Conservation (phyloP, 2,113 vertebrate species). For the Blennius ocellaris region DNA sequence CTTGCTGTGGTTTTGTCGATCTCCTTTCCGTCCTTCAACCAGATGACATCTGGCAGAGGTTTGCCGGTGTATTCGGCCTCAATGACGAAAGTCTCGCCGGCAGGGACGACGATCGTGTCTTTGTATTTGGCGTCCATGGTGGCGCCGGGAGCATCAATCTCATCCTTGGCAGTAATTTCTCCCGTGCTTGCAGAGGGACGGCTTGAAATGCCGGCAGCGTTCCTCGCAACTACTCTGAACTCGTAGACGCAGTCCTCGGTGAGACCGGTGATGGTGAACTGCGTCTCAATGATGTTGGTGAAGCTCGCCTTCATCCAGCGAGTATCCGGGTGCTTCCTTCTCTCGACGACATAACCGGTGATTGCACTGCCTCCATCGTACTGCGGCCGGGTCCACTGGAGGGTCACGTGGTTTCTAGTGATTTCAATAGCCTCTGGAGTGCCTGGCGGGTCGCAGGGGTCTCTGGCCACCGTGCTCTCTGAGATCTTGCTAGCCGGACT, state of each 20-base stretch:
- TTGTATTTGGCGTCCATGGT: constrained; percentile 95
- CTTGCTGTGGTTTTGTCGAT: constrained; percentile 91
- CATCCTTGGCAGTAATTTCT: constrained; percentile 96
- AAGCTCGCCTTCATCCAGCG: constrained; percentile 99
- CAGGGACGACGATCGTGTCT: constrained; percentile 91
- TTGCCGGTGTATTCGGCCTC: constrained; percentile 96
- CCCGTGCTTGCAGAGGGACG: constrained; percentile 94
- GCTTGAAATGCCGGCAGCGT: constrained; percentile 92
- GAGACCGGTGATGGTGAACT: constrained; percentile 91
- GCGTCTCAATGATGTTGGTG: constrained; percentile 93
- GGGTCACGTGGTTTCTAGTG: constrained; percentile 91
- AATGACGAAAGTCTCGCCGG: constrained; percentile 92
- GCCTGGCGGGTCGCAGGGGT: constrained; percentile 95
- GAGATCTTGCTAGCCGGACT: constrained; percentile 94
- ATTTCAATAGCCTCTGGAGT: constrained; percentile 94
- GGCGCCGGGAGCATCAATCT: constrained; percentile 93
- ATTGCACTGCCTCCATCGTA: constrained; percentile 97
- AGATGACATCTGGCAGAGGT: constrained; percentile 91
- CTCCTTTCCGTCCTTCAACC: constrained; percentile 96
- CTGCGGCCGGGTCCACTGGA: constrained; percentile 94
- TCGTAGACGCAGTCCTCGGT: constrained; percentile 94
- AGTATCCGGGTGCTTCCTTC: constrained; percentile 93
- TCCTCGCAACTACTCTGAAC: constrained; percentile 96
- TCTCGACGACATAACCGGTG: constrained; percentile 95
- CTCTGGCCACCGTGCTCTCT: constrained; percentile 91